Evolutionary conservation across 2,888 invertebrate genomes (phyloP).

Genomic region (Xestia xanthographa): DNA sequence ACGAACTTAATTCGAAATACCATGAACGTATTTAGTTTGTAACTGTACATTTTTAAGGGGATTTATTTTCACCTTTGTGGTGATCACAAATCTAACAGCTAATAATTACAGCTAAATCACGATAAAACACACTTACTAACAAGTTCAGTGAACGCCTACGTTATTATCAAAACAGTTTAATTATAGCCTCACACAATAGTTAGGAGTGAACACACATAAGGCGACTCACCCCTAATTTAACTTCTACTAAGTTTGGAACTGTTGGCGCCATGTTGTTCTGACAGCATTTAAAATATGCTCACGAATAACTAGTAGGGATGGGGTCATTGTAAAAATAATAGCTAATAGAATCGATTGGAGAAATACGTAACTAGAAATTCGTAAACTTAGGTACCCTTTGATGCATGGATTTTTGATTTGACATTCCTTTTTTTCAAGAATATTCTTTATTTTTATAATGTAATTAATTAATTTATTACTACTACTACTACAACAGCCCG

Average conservation of each 20-base stretch:
- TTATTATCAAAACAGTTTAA: constrained; percentile 69
- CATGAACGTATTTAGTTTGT: neutral
- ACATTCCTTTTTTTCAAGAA: neutral
- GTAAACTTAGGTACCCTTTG: neutral
- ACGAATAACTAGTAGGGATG: constrained; percentile 75
- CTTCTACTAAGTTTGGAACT: constrained; percentile 82
- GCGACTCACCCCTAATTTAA: constrained; percentile 84
- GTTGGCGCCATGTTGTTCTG: constrained; percentile 85
- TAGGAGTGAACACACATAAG: constrained; percentile 76
- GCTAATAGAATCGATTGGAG: constrained; percentile 4
- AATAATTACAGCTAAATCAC: constrained; percentile 44
- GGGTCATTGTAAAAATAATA: constrained; percentile 65
- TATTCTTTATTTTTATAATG: neutral
- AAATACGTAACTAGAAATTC: neutral
- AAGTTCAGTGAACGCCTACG: constrained; percentile 62
- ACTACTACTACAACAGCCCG: no score
- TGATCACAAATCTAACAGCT: constrained; percentile 11
- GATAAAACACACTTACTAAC: constrained; percentile 49
- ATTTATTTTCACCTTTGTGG: neutral
- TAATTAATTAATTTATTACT: no score
- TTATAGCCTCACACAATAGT: constrained; percentile 73
- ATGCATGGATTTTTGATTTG: neutral
- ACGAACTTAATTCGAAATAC: neutral
- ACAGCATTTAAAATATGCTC: constrained; percentile 88
- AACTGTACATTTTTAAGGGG: neutral